Evolutionary conservation across 2,113 vertebrate species (phyloP), one percentile per base, ranked within the genome.

Genomic region (Epinephelus fuscoguttatus): DNA sequence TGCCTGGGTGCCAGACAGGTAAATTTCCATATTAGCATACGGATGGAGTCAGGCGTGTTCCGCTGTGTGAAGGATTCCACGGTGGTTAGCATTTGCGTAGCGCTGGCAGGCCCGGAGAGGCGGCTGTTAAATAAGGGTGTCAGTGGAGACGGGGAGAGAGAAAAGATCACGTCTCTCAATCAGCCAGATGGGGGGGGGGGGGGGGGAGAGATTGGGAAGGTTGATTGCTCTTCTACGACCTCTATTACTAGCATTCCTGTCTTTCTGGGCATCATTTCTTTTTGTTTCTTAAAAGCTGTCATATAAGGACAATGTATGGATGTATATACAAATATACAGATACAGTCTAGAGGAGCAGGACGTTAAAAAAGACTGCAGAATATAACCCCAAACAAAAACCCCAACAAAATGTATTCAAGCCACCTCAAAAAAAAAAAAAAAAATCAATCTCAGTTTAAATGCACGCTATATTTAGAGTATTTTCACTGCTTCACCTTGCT

Each of bases 101-200:
- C 1, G 11, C 42, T 21, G 59, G 64, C 62, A 42, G 33, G n/a
- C 69, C 50, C n/a, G 21, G 19, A 52, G 75, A 78, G 60, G 70
- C 25, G 71, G 73, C 74, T 50, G 78, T 84, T 80, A 59, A 84
- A 81, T 75, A 67, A 82, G 55, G 33, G 56, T 56, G 78, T 72
- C 75, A 49, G 68, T 13, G 70, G 63, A 81, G 80, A 82, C 4
- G 25, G 30, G 30, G 19, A 67, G 63, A 63, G 83, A 70, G 49
- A 81, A 88, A 84, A 91, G 77, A 87, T 88, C 80, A 79, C 49
- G 49, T 85, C 86, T 80, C 78, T 90, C 80, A 82, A 85, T 88
- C 80, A 78, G 19, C 62, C 62, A 52, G 63, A 71, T 2, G 37
- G 57, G 7, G 1, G 6, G n/a, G n/a, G n/a, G n/a, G n/a, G n/a